Evolutionary conservation across 2,797 vertebrate genomes (phyloP).

Genomic region (Dermochelys coriacea): DNA sequence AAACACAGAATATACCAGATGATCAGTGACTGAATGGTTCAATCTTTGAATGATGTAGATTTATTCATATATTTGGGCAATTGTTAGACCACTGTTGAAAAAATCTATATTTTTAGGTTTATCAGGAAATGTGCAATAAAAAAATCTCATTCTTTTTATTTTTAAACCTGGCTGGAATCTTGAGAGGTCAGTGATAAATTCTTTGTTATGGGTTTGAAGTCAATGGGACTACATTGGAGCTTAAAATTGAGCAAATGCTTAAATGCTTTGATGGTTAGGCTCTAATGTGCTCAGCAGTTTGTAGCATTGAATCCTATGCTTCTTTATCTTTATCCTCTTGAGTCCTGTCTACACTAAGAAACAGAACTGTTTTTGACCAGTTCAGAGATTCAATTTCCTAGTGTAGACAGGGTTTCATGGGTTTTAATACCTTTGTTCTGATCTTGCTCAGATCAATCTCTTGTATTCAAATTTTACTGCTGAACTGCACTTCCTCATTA

Average conservation of each 20-base stretch:
- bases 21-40: neutral
- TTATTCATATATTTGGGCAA: neutral
- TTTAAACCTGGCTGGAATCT: neutral
- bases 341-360: neutral
- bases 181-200: neutral
- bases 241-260: neutral
- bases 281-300: neutral
- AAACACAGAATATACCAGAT: neutral
- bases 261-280: conserved; percentile 28
- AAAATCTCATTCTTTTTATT: neutral
- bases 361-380: neutral
- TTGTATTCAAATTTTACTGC: neutral
- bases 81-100: neutral
- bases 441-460: neutral
- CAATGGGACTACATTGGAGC: neutral
- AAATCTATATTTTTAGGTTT: neutral
- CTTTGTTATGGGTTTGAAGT: neutral
- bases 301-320: neutral
- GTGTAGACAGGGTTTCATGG: neutral
- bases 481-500: neutral
- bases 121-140: neutral
- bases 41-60: neutral
- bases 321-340: neutral
- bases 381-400: neutral
- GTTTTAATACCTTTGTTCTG: neutral